Conservation (phyloP, 2,888 invertebrate species). For the Stenodema calcarata region DNA sequence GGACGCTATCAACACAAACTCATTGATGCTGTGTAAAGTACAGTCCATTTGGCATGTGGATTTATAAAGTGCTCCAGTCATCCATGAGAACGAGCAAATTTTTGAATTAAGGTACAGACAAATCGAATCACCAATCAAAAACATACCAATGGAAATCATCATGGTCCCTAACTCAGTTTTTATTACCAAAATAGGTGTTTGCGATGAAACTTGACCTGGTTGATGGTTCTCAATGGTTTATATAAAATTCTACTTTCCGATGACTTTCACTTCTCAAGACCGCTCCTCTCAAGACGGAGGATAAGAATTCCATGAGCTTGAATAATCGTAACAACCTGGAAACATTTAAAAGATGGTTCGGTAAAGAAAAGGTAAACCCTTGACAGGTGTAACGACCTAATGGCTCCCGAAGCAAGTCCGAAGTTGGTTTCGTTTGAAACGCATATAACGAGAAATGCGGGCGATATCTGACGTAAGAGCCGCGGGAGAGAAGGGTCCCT, state of each 20-base stretch:
- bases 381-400: conserved; percentile 15
- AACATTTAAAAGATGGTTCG: conserved; percentile 13
- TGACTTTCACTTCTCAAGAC: background rate
- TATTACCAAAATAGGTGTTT: too few species aligned
- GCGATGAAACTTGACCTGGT: background rate
- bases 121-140: too few species aligned
- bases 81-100: too few species aligned
- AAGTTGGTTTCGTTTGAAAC: background rate
- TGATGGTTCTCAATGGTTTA: background rate
- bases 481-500: background rate
- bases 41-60: too few species aligned
- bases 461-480: background rate
- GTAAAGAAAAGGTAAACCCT: background rate
- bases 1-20: too few species aligned
- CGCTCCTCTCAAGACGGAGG: background rate
- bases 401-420: background rate
- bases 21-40: too few species aligned
- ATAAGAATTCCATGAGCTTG: background rate
- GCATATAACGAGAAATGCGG: background rate
- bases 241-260: background rate
- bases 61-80: too few species aligned
- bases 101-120: too few species aligned
- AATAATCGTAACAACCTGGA: background rate
- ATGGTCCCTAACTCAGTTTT: too few species aligned
- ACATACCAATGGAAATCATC: too few species aligned